Evolutionary conservation across 2,797 vertebrate genomes (phyloP).

Genomic region (Megalops cyprinoides): DNA sequence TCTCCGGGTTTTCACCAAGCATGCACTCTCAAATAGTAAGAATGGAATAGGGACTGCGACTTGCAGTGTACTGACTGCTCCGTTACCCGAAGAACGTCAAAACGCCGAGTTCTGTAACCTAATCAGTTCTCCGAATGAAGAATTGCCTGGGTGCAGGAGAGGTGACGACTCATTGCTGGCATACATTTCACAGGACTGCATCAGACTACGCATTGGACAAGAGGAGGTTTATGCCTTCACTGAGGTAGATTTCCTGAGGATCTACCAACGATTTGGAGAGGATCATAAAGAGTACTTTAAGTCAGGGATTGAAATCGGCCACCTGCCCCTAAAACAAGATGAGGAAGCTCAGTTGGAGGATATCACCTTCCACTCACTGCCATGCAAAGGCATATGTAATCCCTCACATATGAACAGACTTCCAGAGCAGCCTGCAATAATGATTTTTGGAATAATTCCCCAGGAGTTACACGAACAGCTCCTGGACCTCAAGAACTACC

Average conservation of each 20-base stretch:
- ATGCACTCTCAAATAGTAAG: conserved; percentile 57
- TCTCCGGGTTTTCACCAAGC: conserved; percentile 52
- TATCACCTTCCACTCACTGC: not conserved
- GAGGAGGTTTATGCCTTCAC: conserved; percentile 57
- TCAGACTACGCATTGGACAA: conserved; percentile 56
- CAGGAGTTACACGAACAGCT: conserved; percentile 82
- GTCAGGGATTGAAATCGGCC: not conserved
- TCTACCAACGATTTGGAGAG: conserved; percentile 54
- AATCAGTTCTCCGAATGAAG: conserved; percentile 52
- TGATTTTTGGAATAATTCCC: conserved; percentile 84
- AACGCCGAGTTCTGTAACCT: conserved; percentile 54
- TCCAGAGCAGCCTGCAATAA: conserved; percentile 55
- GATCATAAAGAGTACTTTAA: conserved; percentile 22
- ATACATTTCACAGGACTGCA: conserved; percentile 55
- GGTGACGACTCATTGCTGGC: conserved; percentile 54
- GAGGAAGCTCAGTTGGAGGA: not conserved
- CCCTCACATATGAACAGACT: conserved; percentile 60
- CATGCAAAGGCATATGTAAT: conserved; percentile 17
- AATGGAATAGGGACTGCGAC: conserved; percentile 52
- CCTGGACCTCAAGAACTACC: conserved; percentile 85
- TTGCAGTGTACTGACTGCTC: conserved; percentile 50
- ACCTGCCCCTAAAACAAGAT: conserved; percentile 2
- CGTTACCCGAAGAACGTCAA: conserved; percentile 51
- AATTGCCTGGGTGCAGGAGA: conserved; percentile 45
- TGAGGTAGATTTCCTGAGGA: conserved; percentile 53